Conservation (phyloP, 2,888 invertebrate species). For the Chrysolina oricalcia region DNA sequence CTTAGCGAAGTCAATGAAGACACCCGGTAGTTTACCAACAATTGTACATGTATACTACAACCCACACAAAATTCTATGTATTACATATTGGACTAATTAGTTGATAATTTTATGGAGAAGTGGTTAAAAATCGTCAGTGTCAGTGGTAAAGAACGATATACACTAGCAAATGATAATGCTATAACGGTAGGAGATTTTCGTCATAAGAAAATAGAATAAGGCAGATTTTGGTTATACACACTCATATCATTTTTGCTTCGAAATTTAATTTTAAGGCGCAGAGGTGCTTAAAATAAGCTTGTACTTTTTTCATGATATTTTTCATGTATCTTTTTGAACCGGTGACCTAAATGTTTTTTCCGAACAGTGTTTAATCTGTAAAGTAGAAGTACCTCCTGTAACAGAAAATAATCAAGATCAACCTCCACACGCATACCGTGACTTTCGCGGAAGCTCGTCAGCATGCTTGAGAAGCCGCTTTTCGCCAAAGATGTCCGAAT, state of each 20-base stretch:
- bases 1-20: constrained; percentile 66
- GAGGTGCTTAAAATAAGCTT: constrained; percentile 84
- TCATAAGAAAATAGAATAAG: constrained; percentile 80
- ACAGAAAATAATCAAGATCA: constrained; percentile 66
- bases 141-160: constrained; percentile 72
- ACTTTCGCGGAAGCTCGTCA: constrained; percentile 52
- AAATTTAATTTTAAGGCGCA: constrained; percentile 81
- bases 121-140: constrained; percentile 73
- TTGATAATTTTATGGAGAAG: constrained; percentile 71
- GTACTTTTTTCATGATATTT: constrained; percentile 80
- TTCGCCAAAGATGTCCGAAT: constrained; percentile 67
- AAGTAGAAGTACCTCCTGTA: constrained; percentile 69
- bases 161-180: constrained; percentile 73
- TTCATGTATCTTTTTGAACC: constrained; percentile 73
- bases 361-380: constrained; percentile 71
- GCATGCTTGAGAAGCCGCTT: constrained; percentile 54
- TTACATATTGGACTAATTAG: constrained; percentile 74
- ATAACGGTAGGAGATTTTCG: constrained; percentile 74
- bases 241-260: constrained; percentile 74
- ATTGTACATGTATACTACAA: constrained; percentile 76
- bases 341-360: constrained; percentile 75
- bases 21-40: constrained; percentile 73
- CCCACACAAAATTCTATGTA: constrained; percentile 75
- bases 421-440: constrained; percentile 66
- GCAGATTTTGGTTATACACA: constrained; percentile 81